Evolutionary conservation across 2,113 vertebrate species (phyloP).

Genomic region (Brienomyrus longianalis): DNA sequence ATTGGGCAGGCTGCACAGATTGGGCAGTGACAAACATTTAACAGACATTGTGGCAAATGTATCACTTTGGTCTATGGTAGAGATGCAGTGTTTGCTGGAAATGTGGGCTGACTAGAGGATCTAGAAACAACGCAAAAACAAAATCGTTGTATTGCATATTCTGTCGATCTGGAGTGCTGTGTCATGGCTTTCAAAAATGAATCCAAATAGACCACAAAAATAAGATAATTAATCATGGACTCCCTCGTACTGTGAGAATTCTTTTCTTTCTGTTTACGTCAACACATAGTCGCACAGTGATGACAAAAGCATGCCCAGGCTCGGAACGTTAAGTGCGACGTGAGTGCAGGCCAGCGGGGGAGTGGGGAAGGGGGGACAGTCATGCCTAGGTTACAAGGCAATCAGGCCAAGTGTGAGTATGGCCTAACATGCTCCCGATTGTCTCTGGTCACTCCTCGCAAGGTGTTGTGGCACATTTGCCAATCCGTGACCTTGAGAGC

Average conservation of each 20-base stretch:
- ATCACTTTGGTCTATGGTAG: background rate
- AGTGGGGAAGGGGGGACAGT: no score
- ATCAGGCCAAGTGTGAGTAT: background rate
- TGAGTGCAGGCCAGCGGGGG: background rate
- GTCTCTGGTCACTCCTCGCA: background rate
- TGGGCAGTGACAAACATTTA: background rate
- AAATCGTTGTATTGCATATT: background rate
- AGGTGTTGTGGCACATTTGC: background rate
- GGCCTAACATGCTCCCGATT: background rate
- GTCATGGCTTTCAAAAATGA: background rate
- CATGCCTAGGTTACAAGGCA: no score
- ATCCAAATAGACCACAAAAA: background rate
- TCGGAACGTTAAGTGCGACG: background rate
- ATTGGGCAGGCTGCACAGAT: background rate
- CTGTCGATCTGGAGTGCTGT: background rate
- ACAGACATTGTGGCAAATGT: background rate
- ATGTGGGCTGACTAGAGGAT: background rate
- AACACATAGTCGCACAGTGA: background rate
- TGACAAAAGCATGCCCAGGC: background rate
- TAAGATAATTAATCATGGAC: background rate
- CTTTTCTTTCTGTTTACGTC: background rate
- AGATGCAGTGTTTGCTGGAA: background rate
- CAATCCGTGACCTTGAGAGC: background rate
- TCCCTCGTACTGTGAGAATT: background rate
- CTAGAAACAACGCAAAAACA: background rate